Percentiles rank a stretch among this genome's conserved stretches.
These are phyloP conservation scores for Ctenochaetus hawaiiensis DNA, from an alignment of 2,797 vertebrate species.

Conservation along the genomic window DNA sequence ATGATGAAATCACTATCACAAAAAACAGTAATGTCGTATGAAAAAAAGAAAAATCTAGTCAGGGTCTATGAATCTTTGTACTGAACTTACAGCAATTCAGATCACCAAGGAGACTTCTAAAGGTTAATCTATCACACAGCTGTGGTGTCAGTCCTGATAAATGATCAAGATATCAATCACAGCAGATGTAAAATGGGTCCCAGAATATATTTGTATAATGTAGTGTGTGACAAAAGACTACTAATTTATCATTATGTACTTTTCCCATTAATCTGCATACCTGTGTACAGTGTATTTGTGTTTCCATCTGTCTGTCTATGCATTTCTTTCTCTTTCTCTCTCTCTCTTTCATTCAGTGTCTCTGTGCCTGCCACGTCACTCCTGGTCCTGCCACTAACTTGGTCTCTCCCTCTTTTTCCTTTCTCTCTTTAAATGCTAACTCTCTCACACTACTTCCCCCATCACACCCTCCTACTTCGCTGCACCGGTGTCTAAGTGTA, in stretches of 20 bases:
- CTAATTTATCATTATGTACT: slow-evolving; percentile 14
- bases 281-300: slow-evolving; percentile 39
- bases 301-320: slow-evolving; percentile 57
- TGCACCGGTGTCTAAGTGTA: slow-evolving; percentile 73
- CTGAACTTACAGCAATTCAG: not conserved
- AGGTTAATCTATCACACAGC: not conserved
- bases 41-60: not conserved
- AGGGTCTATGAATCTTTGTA: not conserved
- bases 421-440: slow-evolving; percentile 53
- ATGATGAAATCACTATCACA: not conserved
- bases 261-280: slow-evolving; percentile 16
- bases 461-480: slow-evolving; percentile 44
- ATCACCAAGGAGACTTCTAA: not conserved
- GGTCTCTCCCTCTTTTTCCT: slow-evolving; percentile 74
- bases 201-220: not conserved
- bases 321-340: slow-evolving; percentile 34
- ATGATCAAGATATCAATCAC: slow-evolving; percentile 22
- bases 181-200: slow-evolving; percentile 29
- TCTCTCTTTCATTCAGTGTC: slow-evolving; percentile 62
- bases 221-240: not conserved
- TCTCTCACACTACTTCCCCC: slow-evolving; percentile 39
- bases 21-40: not conserved
- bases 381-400: slow-evolving; percentile 77
- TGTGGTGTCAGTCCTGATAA: not conserved
- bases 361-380: slow-evolving; percentile 76